Percentiles rank a stretch among this genome's conserved stretches.
Evolutionary conservation across 2,797 vertebrate genomes (phyloP).

Genomic region (Pampus argenteus): DNA sequence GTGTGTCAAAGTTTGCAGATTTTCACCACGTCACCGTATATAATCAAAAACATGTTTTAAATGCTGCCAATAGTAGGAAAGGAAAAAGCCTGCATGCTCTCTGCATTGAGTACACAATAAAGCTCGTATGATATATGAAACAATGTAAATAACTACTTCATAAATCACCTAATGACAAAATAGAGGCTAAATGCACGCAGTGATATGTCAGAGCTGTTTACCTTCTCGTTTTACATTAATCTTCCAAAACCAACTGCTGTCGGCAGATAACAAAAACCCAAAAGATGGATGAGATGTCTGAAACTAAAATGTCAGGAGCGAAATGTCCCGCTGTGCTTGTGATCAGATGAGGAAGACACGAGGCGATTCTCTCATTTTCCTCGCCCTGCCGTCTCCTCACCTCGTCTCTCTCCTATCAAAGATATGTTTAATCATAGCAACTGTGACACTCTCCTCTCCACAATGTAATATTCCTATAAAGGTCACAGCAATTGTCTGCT

Average conservation of each 20-base stretch:
- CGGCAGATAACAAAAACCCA: neutral
- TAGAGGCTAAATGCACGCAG: neutral
- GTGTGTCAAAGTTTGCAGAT: no score
- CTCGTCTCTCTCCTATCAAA: constrained; percentile 35
- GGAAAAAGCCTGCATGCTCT: no score
- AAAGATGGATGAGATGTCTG: constrained; percentile 29
- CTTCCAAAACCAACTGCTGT: neutral
- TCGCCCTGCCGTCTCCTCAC: neutral
- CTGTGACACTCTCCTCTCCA: neutral
- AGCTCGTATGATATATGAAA: neutral
- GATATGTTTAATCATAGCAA: constrained; percentile 28
- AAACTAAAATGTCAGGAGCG: constrained; percentile 26
- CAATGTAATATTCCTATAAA: constrained; percentile 46
- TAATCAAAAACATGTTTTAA: no score
- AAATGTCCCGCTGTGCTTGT: constrained; percentile 20
- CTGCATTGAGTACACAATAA: no score
- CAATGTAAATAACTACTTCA: neutral
- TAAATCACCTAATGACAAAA: neutral
- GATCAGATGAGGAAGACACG: constrained; percentile 9
- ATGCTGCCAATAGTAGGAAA: no score
- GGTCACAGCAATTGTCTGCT: constrained; percentile 34
- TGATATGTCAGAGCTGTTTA: neutral
- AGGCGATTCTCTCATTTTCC: constrained; percentile 34
- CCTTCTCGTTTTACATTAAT: neutral
- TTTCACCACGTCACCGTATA: no score